These are phyloP conservation scores for Ormyrus pomaceus DNA, from an alignment of 2,888 invertebrate genomes.

Conservation along the genomic window DNA sequence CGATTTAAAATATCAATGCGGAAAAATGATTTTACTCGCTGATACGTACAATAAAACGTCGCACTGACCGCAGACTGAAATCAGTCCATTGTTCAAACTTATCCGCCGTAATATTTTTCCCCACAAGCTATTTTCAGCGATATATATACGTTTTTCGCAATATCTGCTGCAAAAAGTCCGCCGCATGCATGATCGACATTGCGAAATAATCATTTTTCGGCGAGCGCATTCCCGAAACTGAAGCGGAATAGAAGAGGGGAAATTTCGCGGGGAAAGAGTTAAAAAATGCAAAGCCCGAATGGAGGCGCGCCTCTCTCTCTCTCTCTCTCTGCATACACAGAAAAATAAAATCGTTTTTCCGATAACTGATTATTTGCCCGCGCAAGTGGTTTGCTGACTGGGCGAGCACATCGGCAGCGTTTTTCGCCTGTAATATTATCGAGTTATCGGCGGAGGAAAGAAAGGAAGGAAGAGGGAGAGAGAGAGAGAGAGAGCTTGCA, in stretches of 20 bases:
- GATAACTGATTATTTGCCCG: constrained; percentile 73
- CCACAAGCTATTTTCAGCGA: constrained; percentile 35
- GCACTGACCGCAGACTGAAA: constrained; percentile 25
- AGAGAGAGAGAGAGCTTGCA: constrained; percentile 16
- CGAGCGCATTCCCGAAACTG: constrained; percentile 26
- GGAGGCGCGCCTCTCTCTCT: constrained; percentile 21
- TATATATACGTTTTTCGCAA: constrained; percentile 31
- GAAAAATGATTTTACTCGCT: constrained; percentile 17
- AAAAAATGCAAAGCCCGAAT: constrained; percentile 47
- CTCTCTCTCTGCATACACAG: constrained; percentile 30
- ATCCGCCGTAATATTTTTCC: constrained; percentile 32
- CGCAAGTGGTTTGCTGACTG: constrained; percentile 72
- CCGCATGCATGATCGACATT: constrained; percentile 52
- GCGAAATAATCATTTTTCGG: constrained; percentile 49
- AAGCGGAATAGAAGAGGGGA: constrained; percentile 20
- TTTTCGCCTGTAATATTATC: constrained; percentile 73
- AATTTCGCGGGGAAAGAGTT: constrained; percentile 19
- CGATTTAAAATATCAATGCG: not conserved
- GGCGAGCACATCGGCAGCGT: constrained; percentile 71
- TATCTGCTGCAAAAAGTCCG: constrained; percentile 29
- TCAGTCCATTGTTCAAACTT: constrained; percentile 39
- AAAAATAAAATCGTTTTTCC: constrained; percentile 73
- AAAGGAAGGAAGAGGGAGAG: constrained; percentile 42
- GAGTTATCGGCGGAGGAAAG: constrained; percentile 67
- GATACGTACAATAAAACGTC: constrained; percentile 27